Percentiles rank a stretch among this genome's conserved stretches.
Conservation (phyloP, 2,797 vertebrate genomes). For the Glyptemys insculpta region DNA sequence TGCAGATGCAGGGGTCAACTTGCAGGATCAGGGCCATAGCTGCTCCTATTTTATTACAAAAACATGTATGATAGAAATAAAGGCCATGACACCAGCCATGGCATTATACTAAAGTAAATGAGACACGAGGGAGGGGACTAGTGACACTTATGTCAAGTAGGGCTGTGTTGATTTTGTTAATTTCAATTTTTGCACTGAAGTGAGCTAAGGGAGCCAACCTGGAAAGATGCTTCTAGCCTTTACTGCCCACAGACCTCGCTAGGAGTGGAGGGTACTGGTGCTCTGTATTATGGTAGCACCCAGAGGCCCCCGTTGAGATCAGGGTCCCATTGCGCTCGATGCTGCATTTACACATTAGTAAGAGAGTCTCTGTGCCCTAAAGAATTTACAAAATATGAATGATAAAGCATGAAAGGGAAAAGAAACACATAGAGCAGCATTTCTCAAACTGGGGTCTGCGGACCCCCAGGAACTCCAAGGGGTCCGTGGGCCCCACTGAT, state of each 20-base stretch:
- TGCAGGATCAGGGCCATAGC: not conserved
- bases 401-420: not conserved
- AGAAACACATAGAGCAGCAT: not conserved
- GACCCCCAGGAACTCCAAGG: too few species aligned
- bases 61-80: rapidly evolving
- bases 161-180: not conserved
- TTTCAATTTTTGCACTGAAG: too few species aligned
- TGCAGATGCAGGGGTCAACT: rapidly evolving
- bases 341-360: not conserved
- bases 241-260: not conserved
- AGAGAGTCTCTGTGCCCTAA: not conserved
- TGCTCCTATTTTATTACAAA: not conserved
- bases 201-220: not conserved
- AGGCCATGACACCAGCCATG: not conserved
- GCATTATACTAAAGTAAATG: not conserved
- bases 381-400: not conserved
- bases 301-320: not conserved
- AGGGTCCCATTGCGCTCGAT: not conserved
- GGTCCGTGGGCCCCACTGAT: too few species aligned
- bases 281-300: not conserved
- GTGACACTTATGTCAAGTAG: not conserved
- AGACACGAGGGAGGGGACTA: not conserved
- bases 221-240: not conserved
- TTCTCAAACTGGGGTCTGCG: too few species aligned
- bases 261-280: not conserved